A percentile compares a stretch with the other conserved stretches of the same genome.
Conservation (phyloP, 2,888 invertebrate species). For the Hemicrepidius hirtus region DNA sequence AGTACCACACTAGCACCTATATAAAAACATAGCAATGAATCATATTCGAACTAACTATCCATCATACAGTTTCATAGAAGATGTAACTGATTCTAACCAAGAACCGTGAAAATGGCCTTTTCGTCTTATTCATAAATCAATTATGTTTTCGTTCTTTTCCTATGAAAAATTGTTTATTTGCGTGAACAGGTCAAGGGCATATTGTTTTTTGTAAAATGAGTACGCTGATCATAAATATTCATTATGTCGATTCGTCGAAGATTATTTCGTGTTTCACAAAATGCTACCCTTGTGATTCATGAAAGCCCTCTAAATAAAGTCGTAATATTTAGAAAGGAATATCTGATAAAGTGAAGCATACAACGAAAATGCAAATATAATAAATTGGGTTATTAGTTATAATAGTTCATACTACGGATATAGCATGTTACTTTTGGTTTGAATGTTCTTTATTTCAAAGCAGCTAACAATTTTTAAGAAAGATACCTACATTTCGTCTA, state of each 20-base stretch:
- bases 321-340: conserved; percentile 30
- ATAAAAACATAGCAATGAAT: not conserved
- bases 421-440: no score
- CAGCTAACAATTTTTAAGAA: no score
- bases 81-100: conserved; percentile 3
- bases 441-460: no score
- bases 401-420: conserved; percentile 10
- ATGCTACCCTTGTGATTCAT: conserved; percentile 28
- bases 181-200: conserved; percentile 38
- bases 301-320: conserved; percentile 24
- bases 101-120: conserved; percentile 30
- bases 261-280: conserved; percentile 32
- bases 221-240: conserved; percentile 34
- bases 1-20: no score
- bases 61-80: not conserved
- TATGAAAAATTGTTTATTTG: conserved; percentile 35
- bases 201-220: conserved; percentile 21
- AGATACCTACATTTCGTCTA: no score
- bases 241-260: conserved; percentile 30
- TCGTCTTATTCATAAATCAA: conserved; percentile 28
- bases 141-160: conserved; percentile 23
- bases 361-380: conserved; percentile 25
- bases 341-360: conserved; percentile 30
- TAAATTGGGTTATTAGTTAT: conserved; percentile 23
- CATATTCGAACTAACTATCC: not conserved